phyloP scores from a whole-genome alignment of 2,797 vertebrate species.

The Arctocebus calabarensis region DNA sequence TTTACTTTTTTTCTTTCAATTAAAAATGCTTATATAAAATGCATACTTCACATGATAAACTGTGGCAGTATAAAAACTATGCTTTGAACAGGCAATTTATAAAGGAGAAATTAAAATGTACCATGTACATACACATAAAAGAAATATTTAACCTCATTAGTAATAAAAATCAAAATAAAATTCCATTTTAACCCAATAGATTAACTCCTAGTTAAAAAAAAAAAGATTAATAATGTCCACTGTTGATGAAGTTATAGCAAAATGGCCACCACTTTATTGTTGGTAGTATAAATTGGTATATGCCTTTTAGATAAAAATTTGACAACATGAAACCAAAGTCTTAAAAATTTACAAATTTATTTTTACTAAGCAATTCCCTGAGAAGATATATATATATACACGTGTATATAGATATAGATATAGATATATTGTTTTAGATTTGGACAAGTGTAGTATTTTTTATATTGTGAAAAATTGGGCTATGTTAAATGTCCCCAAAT shows the following conservation, averaged over 20 bases:
- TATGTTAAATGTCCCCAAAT: neutral
- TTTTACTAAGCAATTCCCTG: neutral
- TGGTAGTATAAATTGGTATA: neutral
- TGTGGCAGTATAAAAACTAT: neutral
- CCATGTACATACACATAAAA: neutral
- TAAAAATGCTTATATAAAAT: neutral
- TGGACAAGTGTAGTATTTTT: neutral
- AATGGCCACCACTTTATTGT: neutral
- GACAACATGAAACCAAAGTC: neutral
- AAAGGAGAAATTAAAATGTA: neutral
- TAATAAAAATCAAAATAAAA: neutral
- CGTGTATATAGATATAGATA: neutral
- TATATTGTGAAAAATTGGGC: neutral
- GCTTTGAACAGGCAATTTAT: neutral
- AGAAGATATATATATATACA: neutral
- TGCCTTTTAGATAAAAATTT: neutral
- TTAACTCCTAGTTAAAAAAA: neutral
- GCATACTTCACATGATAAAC: neutral
- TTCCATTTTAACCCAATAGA: neutral
- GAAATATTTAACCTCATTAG: neutral
- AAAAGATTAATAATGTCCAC: neutral
- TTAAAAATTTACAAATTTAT: neutral
- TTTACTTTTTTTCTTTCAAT: constrained; percentile 12
- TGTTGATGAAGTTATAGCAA: neutral
- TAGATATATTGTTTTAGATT: neutral